These are phyloP conservation scores for Oryzias woworae DNA, from an alignment of 2,113 vertebrate genomes.

Conservation along the genomic window DNA sequence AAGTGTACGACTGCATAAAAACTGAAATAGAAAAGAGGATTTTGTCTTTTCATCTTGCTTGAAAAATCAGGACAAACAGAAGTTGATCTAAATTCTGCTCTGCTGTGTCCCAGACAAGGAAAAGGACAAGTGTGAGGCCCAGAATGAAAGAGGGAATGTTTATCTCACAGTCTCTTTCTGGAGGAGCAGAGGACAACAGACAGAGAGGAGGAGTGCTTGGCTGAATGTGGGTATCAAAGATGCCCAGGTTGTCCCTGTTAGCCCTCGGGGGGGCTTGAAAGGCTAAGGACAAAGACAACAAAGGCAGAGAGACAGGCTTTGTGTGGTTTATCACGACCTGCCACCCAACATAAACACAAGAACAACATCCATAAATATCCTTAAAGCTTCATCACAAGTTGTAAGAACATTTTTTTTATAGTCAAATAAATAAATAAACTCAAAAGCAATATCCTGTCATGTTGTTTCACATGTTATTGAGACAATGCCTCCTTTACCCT, in stretches of 20 bases:
- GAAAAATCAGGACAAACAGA: neutral
- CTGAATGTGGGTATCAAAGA: constrained; percentile 24
- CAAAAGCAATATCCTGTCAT: too few relatives aligned
- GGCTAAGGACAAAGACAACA: constrained; percentile 50
- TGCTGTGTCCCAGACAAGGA: neutral
- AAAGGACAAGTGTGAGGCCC: neutral
- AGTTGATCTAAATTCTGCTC: neutral
- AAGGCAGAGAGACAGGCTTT: constrained; percentile 46
- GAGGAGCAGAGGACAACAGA: neutral
- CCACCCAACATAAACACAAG: constrained; percentile 3
- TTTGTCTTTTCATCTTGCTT: neutral
- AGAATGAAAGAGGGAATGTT: constrained; percentile 3
- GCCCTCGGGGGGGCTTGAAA: constrained; percentile 33
- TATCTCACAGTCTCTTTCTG: constrained; percentile 2
- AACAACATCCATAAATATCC: neutral
- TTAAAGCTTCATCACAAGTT: too few relatives aligned
- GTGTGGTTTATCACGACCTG: constrained; percentile 44
- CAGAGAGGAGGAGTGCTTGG: neutral
- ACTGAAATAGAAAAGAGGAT: neutral
- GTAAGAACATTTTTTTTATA: too few relatives aligned
- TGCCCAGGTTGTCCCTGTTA: constrained; percentile 28
- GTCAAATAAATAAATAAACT: too few relatives aligned
- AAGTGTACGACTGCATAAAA: neutral
- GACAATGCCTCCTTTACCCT: too few relatives aligned
- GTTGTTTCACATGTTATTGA: too few relatives aligned